A percentile compares a stretch with the other conserved stretches of the same genome.
Conservation (phyloP, 2,797 vertebrate species). For the Crocodylus rhombifer region DNA sequence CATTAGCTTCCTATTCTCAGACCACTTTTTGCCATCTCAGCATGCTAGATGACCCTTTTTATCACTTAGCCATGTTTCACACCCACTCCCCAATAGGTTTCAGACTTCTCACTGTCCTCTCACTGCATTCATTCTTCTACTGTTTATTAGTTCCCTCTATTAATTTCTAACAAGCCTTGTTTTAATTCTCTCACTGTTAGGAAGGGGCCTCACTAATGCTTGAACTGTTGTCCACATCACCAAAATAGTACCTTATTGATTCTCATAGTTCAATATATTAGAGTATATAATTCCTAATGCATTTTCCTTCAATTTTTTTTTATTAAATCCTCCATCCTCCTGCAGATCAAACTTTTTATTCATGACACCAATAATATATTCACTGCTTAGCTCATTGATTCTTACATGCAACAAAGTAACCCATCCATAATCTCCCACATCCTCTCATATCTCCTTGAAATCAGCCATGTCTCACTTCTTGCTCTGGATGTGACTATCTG, state of each 20-base stretch:
- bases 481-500: conserved; percentile 42
- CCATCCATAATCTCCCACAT: conserved; percentile 52
- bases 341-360: conserved; percentile 39
- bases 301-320: conserved; percentile 47
- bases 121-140: conserved; percentile 6
- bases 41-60: conserved; percentile 56
- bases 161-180: conserved; percentile 1
- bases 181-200: conserved; percentile 22
- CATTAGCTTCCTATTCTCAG: conserved; percentile 61
- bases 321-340: conserved; percentile 14
- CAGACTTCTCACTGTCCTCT: neutral
- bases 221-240: neutral
- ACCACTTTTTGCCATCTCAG: conserved; percentile 66
- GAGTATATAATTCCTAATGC: conserved; percentile 26
- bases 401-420: conserved; percentile 38
- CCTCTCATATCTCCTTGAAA: conserved; percentile 47
- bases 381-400: conserved; percentile 61
- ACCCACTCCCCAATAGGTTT: conserved; percentile 7
- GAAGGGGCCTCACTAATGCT: neutral
- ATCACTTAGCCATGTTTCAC: conserved; percentile 47
- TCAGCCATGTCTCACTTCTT: conserved; percentile 46
- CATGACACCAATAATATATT: conserved; percentile 45
- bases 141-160: neutral
- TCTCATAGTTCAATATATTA: conserved; percentile 17
- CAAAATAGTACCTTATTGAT: conserved; percentile 21